Evolutionary conservation across 1,140 invertebrate species (phyloP).

Genomic region (Pseudomyrmex dendroicus): DNA sequence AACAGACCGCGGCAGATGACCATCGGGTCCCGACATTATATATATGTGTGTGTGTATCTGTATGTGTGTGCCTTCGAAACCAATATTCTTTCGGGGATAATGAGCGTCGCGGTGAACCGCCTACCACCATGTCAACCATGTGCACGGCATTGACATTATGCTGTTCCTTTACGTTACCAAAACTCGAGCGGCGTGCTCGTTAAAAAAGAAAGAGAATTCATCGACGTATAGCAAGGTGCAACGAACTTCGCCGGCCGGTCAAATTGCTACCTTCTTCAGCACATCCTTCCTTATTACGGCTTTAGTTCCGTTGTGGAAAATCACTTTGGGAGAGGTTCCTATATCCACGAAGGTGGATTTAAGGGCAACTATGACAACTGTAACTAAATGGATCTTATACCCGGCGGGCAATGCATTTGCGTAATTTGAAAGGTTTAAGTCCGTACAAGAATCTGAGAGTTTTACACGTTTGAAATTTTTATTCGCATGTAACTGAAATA

Average conservation of each 20-base stretch:
- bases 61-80: conserved; percentile 42
- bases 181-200: conserved; percentile 28
- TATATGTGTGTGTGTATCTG: not conserved
- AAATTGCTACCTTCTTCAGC: conserved; percentile 63
- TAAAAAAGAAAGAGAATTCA: not conserved
- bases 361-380: conserved; percentile 3
- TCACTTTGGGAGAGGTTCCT: conserved; percentile 48
- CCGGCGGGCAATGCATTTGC: not conserved
- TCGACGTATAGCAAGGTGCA: conserved; percentile 26
- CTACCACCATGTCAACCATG: conserved; percentile 21
- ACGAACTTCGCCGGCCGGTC: conserved; percentile 23
- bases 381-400: not conserved
- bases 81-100: conserved; percentile 47
- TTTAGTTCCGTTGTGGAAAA: conserved; percentile 52
- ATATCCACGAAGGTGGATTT: conserved; percentile 25
- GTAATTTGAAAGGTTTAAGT: not conserved
- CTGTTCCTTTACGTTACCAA: not conserved
- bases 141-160: conserved; percentile 45
- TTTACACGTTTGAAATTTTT: not conserved
- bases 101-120: not conserved
- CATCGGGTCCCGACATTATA: conserved; percentile 32
- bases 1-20: conserved; percentile 70
- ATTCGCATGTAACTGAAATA: not conserved
- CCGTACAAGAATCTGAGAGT: not conserved
- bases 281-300: conserved; percentile 52